phyloP scores from a whole-genome alignment of 1,140 invertebrate species.

The Phymastichus coffea region DNA sequence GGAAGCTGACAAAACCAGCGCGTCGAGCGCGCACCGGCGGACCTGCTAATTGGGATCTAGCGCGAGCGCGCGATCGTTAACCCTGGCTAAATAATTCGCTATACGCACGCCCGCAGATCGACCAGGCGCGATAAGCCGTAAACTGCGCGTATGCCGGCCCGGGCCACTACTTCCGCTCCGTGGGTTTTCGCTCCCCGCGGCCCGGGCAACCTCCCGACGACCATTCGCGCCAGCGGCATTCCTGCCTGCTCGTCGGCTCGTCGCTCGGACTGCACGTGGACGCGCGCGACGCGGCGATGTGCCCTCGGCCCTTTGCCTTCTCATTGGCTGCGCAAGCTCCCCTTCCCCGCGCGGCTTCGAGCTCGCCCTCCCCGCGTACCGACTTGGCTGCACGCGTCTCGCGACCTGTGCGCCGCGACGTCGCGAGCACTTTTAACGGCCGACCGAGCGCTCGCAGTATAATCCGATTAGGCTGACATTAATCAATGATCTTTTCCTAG shows the following conservation, averaged over 20 bases:
- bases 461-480: slow-evolving; percentile 24
- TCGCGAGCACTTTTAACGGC: slow-evolving; percentile 42
- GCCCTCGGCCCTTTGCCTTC: too few species aligned
- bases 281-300: too few species aligned
- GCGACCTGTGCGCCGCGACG: slow-evolving; percentile 35
- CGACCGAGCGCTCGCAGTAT: slow-evolving; percentile 9
- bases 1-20: slow-evolving; percentile 21
- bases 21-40: slow-evolving; percentile 9
- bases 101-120: neutral
- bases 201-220: neutral
- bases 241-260: too few species aligned
- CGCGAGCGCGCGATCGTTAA: slow-evolving; percentile 15
- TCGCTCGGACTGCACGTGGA: too few species aligned
- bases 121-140: neutral
- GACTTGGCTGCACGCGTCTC: slow-evolving; percentile 17
- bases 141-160: too few species aligned
- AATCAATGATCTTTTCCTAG: slow-evolving; percentile 20
- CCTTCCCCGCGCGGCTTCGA: too few species aligned
- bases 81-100: slow-evolving; percentile 23
- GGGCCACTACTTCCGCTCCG: too few species aligned
- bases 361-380: neutral
- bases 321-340: too few species aligned
- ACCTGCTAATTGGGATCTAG: slow-evolving; percentile 24
- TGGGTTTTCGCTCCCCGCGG: neutral
- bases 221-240: neutral